Conservation (phyloP, 2,113 vertebrate genomes). For the Lepus timidus region DNA sequence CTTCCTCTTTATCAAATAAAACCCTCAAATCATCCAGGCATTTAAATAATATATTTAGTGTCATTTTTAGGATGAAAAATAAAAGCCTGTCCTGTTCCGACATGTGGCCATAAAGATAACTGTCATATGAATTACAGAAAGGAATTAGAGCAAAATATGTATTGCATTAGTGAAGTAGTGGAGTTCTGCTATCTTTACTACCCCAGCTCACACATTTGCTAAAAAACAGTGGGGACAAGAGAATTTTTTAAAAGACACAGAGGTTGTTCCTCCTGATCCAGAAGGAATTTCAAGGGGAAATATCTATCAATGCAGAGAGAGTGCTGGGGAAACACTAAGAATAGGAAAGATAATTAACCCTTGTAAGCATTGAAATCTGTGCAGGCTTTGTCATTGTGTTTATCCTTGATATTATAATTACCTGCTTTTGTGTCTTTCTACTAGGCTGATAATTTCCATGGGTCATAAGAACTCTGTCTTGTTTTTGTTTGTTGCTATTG, state of each 20-base stretch:
- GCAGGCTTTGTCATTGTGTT: not conserved
- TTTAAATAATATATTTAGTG: not conserved
- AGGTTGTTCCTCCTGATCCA: not conserved
- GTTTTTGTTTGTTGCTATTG: not conserved
- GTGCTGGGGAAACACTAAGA: not conserved
- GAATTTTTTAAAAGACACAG: not conserved
- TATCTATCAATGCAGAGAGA: not conserved
- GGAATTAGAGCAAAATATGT: not conserved
- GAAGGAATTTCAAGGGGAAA: not conserved
- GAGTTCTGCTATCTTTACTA: not conserved
- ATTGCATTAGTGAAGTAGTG: not conserved
- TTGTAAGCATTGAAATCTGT: constrained; percentile 3
- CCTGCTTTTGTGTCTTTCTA: not conserved
- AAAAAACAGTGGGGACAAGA: not conserved
- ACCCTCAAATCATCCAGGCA: not conserved
- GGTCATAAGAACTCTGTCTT: not conserved
- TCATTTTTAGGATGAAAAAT: not conserved
- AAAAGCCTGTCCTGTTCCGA: not conserved
- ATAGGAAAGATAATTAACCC: not conserved
- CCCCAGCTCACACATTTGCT: not conserved
- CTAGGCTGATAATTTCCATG: not conserved
- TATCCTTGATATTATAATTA: not conserved
- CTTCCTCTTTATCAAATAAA: not conserved
- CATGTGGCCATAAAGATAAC: too few species aligned
- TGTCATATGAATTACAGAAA: not conserved